These are phyloP conservation scores for Callaeas wilsoni DNA, from an alignment of 2,113 vertebrate genomes.

Conservation along the genomic window DNA sequence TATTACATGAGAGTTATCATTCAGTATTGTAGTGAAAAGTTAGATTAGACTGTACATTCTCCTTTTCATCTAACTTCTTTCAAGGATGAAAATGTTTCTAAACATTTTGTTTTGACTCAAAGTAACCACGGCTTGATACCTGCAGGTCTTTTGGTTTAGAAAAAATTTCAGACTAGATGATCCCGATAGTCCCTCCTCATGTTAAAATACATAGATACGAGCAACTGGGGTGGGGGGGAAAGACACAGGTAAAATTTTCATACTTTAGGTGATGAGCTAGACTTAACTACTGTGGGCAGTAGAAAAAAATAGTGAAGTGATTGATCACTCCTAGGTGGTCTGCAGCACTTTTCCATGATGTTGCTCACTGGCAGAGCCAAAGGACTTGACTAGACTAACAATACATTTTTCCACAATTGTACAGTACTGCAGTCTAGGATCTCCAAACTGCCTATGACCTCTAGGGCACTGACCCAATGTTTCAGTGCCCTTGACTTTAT, in stretches of 20 bases:
- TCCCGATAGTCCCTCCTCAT: accelerated
- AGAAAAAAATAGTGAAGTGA: not conserved
- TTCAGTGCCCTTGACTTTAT: not conserved
- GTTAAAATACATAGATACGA: not conserved
- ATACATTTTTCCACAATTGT: not conserved
- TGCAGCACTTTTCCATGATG: not conserved
- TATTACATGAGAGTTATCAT: not conserved
- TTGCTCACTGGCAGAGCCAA: not conserved
- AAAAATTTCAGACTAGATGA: not conserved
- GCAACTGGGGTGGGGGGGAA: accelerated
- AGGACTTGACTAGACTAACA: not conserved
- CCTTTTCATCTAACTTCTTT: not conserved
- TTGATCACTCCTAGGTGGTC: not conserved
- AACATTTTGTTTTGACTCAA: not conserved
- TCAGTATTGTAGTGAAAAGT: not conserved
- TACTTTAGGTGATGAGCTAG: not conserved
- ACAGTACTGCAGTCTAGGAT: not conserved
- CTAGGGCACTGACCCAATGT: not conserved
- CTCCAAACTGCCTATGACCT: not conserved
- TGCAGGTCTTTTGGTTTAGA: not conserved
- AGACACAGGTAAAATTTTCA: not conserved
- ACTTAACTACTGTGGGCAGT: not conserved
- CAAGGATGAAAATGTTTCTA: not conserved
- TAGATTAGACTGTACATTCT: not conserved
- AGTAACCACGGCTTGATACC: not conserved